These are phyloP conservation scores for Tolypeutes matacus DNA, from an alignment of 2,797 vertebrate species.

Conservation along the genomic window DNA sequence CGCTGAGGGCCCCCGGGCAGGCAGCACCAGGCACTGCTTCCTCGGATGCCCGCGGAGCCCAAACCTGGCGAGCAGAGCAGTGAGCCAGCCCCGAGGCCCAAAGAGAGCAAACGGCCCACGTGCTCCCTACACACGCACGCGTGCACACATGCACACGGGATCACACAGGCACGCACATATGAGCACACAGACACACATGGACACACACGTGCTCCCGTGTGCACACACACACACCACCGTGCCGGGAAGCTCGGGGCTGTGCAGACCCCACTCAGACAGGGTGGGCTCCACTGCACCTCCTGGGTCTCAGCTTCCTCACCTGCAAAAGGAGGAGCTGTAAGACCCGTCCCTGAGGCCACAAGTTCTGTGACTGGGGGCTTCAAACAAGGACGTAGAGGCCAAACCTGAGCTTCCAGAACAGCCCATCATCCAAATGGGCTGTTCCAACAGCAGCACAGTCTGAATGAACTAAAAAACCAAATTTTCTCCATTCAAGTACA, in stretches of 20 bases:
- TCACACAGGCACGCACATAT: no score
- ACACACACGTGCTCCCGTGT: no score
- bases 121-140: no score
- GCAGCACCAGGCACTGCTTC: background rate
- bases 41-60: background rate
- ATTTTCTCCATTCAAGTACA: background rate
- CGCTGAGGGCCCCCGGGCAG: background rate
- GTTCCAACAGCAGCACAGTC: background rate
- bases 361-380: background rate
- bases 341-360: background rate
- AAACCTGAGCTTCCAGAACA: background rate
- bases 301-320: background rate
- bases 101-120: no score
- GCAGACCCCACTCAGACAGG: background rate
- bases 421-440: background rate
- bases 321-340: no score
- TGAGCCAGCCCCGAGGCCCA: background rate
- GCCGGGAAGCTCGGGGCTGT: background rate
- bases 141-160: no score
- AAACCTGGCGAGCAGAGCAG: background rate
- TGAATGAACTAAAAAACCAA: background rate
- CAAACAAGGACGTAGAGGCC: background rate
- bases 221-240: no score
- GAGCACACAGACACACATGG: no score
- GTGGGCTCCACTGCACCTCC: background rate